A percentile compares a stretch with the other conserved stretches of the same genome.
Conservation (phyloP, 1,140 invertebrate species). For the Mercenaria mercenaria region DNA sequence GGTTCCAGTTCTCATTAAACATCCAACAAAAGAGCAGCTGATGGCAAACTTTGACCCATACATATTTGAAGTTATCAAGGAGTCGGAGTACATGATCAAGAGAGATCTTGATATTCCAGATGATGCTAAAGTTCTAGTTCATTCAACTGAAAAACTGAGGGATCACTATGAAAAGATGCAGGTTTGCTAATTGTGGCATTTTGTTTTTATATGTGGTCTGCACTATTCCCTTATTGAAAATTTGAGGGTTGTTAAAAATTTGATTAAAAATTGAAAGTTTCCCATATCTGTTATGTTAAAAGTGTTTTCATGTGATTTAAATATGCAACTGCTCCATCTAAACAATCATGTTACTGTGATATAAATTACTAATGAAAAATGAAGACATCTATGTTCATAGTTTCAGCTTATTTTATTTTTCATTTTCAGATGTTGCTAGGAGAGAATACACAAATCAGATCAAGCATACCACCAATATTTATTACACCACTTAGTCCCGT, state of each 20-base stretch:
- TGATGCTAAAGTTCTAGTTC: slow-evolving; percentile 93
- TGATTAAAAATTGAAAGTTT: too few species aligned
- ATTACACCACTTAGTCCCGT: slow-evolving; percentile 93
- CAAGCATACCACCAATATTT: slow-evolving; percentile 91
- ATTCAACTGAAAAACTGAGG: slow-evolving; percentile 87
- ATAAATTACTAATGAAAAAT: too few species aligned
- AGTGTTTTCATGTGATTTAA: too few species aligned
- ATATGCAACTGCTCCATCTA: too few species aligned
- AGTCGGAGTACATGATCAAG: slow-evolving; percentile 94
- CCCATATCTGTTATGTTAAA: background rate
- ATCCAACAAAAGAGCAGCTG: slow-evolving; percentile 80
- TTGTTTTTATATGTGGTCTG: background rate
- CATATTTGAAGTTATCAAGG: slow-evolving; percentile 89
- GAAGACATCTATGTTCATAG: too few species aligned
- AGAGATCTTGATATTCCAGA: slow-evolving; percentile 93
- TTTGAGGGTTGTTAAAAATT: too few species aligned
- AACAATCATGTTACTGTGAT: too few species aligned
- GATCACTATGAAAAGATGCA: slow-evolving; percentile 92
- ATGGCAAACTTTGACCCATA: slow-evolving; percentile 84
- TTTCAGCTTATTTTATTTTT: too few species aligned
- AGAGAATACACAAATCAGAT: slow-evolving; percentile 89
- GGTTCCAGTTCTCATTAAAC: slow-evolving; percentile 80
- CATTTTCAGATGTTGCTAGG: slow-evolving; percentile 78
- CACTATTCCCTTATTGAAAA: too few species aligned
- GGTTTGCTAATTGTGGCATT: slow-evolving; percentile 85